Percentiles rank a stretch among this genome's conserved stretches.
Conservation (phyloP, 2,797 vertebrate genomes). For the Salmo trutta region DNA sequence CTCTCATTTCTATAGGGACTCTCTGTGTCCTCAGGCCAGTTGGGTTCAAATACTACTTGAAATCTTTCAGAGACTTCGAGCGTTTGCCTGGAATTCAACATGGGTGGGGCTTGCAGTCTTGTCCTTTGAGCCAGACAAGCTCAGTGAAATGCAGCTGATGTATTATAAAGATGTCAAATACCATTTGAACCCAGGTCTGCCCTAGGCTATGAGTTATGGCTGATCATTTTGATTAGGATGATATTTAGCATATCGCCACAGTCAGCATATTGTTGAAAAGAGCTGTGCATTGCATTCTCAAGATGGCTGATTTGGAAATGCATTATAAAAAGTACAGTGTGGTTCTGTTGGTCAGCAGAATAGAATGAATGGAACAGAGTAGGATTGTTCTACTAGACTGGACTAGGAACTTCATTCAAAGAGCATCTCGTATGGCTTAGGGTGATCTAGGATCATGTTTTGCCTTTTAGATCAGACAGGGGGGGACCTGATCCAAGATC, state of each 20-base stretch:
- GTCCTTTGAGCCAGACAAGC: too few species aligned
- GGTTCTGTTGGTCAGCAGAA: conserved; percentile 51
- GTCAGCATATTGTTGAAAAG: conserved; percentile 58
- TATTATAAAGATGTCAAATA: background rate
- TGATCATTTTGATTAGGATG: conserved; percentile 62
- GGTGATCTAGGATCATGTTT: background rate
- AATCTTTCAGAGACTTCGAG: too few species aligned
- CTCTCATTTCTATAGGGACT: conserved; percentile 26
- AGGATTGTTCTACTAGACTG: conserved; percentile 29
- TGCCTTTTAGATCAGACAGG: too few species aligned
- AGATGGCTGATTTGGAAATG: conserved; percentile 52
- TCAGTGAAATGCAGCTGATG: background rate
- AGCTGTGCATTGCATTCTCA: conserved; percentile 44
- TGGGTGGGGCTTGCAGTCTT: too few species aligned
- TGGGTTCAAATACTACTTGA: too few species aligned
- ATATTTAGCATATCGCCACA: conserved; percentile 61
- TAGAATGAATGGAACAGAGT: conserved; percentile 30
- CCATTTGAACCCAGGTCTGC: background rate
- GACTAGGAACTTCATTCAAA: conserved; percentile 31
- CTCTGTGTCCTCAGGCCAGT: conserved; percentile 46
- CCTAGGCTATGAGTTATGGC: conserved; percentile 39
- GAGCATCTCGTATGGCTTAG: conserved; percentile 6
- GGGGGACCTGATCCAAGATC: background rate
- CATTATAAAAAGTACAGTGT: conserved; percentile 29
- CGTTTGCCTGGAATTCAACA: too few species aligned